Evolutionary conservation across 2,888 invertebrate genomes (phyloP).

Genomic region (Scaptodrosophila latifasciaeformis): DNA sequence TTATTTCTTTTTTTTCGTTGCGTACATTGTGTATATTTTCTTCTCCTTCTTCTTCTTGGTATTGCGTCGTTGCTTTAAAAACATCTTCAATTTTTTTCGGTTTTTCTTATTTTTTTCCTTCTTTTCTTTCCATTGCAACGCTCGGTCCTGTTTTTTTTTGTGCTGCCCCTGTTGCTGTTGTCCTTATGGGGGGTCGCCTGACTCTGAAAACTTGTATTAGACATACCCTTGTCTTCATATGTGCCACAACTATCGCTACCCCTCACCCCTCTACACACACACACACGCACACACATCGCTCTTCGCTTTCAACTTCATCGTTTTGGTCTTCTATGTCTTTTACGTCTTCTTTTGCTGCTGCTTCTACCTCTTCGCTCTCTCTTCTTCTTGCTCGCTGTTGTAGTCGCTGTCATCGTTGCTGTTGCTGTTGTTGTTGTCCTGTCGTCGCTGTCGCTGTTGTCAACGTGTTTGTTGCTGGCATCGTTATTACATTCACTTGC

Average conservation of each 20-base stretch:
- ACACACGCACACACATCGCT: not conserved
- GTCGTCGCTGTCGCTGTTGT: slow-evolving; percentile 26
- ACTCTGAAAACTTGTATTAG: slow-evolving; percentile 60
- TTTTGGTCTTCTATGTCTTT: too few species aligned
- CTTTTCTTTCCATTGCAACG: not conserved
- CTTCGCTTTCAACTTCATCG: not conserved
- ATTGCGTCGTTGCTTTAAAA: slow-evolving; percentile 48
- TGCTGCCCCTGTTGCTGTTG: not conserved
- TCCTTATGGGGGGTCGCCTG: too few species aligned
- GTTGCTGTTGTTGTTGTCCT: slow-evolving; percentile 15
- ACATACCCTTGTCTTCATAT: slow-evolving; percentile 68
- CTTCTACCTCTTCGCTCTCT: slow-evolving; percentile 18
- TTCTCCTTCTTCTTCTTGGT: slow-evolving; percentile 9
- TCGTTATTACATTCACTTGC: slow-evolving; percentile 54
- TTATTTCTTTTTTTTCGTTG: too few species aligned
- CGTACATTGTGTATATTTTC: slow-evolving; percentile 31
- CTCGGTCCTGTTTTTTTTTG: slow-evolving; percentile 5
- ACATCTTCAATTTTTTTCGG: slow-evolving; percentile 60
- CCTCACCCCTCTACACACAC: not conserved
- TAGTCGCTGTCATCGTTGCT: slow-evolving; percentile 22
- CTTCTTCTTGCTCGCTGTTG: slow-evolving; percentile 25
- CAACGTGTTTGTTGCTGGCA: slow-evolving; percentile 5
- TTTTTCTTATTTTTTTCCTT: slow-evolving; percentile 5
- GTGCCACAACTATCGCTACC: slow-evolving; percentile 56
- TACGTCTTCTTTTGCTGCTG: not conserved